phyloP scores from a whole-genome alignment of 2,113 vertebrate species.

The Gopherus flavomarginatus region DNA sequence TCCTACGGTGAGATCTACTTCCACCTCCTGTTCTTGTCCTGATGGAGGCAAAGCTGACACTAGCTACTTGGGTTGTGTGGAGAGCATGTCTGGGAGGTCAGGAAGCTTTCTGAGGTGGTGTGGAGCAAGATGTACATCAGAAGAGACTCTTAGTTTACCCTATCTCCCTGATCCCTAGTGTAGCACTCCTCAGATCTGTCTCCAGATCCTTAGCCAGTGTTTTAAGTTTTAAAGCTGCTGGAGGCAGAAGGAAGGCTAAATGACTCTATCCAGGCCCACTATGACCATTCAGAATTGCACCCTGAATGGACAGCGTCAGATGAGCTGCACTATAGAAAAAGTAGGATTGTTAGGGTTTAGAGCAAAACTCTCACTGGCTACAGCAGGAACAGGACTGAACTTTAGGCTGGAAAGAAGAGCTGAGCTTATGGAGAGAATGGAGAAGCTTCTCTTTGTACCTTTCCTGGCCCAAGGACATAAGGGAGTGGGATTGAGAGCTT shows the following conservation, averaged over 20 bases:
- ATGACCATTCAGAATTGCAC: neutral
- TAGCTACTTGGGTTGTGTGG: neutral
- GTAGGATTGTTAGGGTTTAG: neutral
- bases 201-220: neutral
- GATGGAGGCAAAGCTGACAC: neutral
- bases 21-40: neutral
- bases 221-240: neutral
- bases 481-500: conserved; percentile 25
- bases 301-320: neutral
- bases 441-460: neutral
- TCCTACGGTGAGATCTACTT: neutral
- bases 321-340: neutral
- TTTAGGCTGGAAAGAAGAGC: neutral
- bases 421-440: neutral
- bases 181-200: neutral
- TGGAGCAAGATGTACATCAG: neutral
- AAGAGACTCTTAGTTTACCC: neutral
- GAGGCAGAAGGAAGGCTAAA: neutral
- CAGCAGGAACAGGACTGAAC: neutral
- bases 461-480: conserved; percentile 10
- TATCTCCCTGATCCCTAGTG: neutral
- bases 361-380: neutral
- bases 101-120: neutral
- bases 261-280: neutral
- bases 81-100: neutral